A percentile compares a stretch with the other conserved stretches of the same genome.
Conservation (phyloP, 2,113 vertebrate genomes). For the Fulmarus glacialis region DNA sequence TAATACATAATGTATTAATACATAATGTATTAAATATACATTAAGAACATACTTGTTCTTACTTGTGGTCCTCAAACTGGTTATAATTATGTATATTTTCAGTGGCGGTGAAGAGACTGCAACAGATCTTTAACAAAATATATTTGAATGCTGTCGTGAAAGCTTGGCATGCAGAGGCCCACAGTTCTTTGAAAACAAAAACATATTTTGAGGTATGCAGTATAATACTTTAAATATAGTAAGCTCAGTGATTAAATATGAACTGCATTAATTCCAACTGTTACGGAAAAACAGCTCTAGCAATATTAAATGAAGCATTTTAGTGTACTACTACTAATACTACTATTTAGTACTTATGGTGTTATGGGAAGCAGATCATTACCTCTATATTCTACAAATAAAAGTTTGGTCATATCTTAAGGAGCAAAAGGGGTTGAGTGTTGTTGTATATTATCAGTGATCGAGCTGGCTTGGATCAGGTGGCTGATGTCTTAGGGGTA, state of each 20-base stretch:
- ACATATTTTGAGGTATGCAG: constrained; percentile 51
- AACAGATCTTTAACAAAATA: neutral
- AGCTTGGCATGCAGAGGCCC: constrained; percentile 14
- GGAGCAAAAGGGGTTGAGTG: neutral
- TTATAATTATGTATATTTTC: neutral
- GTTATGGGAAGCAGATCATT: neutral
- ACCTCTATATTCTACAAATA: neutral
- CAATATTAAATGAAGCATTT: neutral
- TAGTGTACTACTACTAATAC: neutral
- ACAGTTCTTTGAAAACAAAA: constrained; percentile 5
- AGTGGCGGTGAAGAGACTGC: constrained; percentile 30
- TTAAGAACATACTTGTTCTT: neutral
- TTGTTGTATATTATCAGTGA: neutral
- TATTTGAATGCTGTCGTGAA: constrained; percentile 12
- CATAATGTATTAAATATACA: too few relatives aligned
- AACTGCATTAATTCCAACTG: neutral
- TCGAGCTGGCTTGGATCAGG: neutral
- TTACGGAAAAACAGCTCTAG: neutral
- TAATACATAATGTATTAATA: too few relatives aligned
- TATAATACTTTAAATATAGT: neutral
- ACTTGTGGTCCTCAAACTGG: neutral
- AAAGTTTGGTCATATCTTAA: neutral
- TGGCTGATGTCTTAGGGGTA: neutral
- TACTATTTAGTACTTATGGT: neutral
- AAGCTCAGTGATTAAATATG: neutral